phyloP scores from a whole-genome alignment of 2,888 invertebrate species.

The Bimastos eiseni region DNA sequence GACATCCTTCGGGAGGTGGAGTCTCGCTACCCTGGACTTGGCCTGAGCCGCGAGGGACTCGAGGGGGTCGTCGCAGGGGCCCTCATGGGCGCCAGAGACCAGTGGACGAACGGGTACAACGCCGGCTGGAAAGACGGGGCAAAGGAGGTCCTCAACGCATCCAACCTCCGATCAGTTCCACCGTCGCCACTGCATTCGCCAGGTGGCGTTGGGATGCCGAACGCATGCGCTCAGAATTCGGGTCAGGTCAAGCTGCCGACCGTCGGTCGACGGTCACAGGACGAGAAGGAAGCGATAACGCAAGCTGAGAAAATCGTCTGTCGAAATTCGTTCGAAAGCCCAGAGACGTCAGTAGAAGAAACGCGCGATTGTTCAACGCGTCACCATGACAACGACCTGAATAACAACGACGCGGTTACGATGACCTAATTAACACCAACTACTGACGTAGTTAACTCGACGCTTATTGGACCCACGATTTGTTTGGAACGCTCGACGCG shows the following conservation, averaged over 20 bases:
- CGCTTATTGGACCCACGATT: neutral
- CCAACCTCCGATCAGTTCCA: neutral
- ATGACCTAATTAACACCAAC: neutral
- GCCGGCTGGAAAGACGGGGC: slow-evolving; percentile 21
- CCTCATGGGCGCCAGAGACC: neutral
- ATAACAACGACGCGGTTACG: neutral
- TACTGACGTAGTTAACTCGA: neutral
- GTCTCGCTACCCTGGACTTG: neutral
- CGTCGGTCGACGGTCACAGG: neutral
- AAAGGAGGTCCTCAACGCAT: neutral
- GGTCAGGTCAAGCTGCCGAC: neutral
- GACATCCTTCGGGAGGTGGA: neutral
- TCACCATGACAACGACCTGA: neutral
- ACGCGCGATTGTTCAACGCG: neutral
- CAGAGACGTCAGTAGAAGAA: neutral
- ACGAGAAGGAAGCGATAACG: neutral
- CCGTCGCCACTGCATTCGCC: neutral
- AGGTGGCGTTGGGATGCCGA: neutral
- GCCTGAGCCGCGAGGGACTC: slow-evolving; percentile 14
- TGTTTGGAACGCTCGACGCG: neutral
- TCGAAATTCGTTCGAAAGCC: neutral
- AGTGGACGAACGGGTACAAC: neutral
- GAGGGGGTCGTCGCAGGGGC: neutral
- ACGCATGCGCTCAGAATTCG: neutral
- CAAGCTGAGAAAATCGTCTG: neutral